Evolutionary conservation across 2,888 invertebrate genomes (phyloP).

Genomic region (Cyclophora albipunctata): DNA sequence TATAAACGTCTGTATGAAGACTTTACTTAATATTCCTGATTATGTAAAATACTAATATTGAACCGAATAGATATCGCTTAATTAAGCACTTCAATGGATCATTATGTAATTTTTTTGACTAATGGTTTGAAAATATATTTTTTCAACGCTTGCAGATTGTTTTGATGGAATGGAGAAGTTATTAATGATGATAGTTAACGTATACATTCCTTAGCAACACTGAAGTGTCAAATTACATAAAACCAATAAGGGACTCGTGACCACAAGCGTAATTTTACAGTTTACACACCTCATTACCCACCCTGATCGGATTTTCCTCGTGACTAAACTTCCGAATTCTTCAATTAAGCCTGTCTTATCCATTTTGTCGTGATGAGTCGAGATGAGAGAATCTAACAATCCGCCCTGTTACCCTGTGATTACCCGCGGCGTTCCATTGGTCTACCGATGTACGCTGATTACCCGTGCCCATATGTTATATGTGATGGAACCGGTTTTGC

Average conservation of each 20-base stretch:
- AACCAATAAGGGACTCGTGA: slow-evolving; percentile 9
- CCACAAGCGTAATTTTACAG: slow-evolving; percentile 48
- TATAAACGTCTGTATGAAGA: slow-evolving; percentile 65
- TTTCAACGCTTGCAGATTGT: too few relatives aligned
- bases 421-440: slow-evolving; percentile 30
- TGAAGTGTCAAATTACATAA: too few relatives aligned
- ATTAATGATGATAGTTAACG: too few relatives aligned
- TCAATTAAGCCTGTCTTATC: background rate
- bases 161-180: too few relatives aligned
- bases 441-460: slow-evolving; percentile 35
- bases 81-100: slow-evolving; percentile 13
- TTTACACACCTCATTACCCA: slow-evolving; percentile 42
- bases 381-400: slow-evolving; percentile 19
- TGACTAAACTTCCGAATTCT: slow-evolving; percentile 30
- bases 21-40: slow-evolving; percentile 49
- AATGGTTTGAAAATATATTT: too few relatives aligned
- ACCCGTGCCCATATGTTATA: slow-evolving; percentile 35
- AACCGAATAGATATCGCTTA: slow-evolving; percentile 16
- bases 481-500: slow-evolving; percentile 44
- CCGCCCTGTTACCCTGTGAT: slow-evolving; percentile 6
- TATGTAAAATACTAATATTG: slow-evolving; percentile 3
- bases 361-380: background rate
- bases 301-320: slow-evolving; percentile 50
- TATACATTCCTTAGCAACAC: too few relatives aligned
- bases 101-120: too few relatives aligned